Percentiles rank a stretch among this genome's conserved stretches.
phyloP scores from a whole-genome alignment of 2,888 invertebrate species.

The Orthosia cruda region DNA sequence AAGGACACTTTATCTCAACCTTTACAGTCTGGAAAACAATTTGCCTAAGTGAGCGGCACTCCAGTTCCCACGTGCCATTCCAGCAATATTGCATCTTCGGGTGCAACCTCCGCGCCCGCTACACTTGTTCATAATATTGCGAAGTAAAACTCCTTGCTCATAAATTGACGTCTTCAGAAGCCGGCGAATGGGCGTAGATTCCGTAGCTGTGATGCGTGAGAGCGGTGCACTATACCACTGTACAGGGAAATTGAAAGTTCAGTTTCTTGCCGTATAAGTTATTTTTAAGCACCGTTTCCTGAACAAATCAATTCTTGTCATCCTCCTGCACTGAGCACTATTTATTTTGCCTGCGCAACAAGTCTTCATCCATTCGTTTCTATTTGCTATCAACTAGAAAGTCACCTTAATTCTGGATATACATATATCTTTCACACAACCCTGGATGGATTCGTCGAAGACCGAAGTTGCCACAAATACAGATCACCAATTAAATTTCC shows the following conservation, averaged over 20 bases:
- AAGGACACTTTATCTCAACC: slow-evolving; percentile 40
- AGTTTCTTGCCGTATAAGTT: too few species aligned
- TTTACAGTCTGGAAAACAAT: slow-evolving; percentile 54
- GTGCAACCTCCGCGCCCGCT: slow-evolving; percentile 27
- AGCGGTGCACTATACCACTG: slow-evolving; percentile 18
- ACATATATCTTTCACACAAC: too few species aligned
- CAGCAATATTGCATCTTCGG: slow-evolving; percentile 48
- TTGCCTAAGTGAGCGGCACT: slow-evolving; percentile 42
- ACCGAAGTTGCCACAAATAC: neutral
- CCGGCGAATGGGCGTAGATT: slow-evolving; percentile 27
- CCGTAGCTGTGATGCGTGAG: slow-evolving; percentile 29
- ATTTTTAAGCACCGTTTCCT: too few species aligned
- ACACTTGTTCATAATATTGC: slow-evolving; percentile 59
- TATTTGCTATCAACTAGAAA: too few species aligned
- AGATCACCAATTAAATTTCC: neutral
- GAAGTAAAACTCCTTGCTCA: slow-evolving; percentile 60
- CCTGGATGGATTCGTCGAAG: too few species aligned
- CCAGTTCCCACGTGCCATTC: slow-evolving; percentile 45
- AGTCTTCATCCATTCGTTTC: too few species aligned
- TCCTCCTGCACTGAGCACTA: too few species aligned
- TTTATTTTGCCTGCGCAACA: too few species aligned
- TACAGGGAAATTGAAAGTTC: neutral
- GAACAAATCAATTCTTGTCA: too few species aligned
- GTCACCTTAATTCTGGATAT: too few species aligned
- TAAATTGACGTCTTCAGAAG: slow-evolving; percentile 62